These are phyloP conservation scores for Pantherophis vulpinus DNA, from an alignment of 2,797 vertebrate species.

Conservation along the genomic window DNA sequence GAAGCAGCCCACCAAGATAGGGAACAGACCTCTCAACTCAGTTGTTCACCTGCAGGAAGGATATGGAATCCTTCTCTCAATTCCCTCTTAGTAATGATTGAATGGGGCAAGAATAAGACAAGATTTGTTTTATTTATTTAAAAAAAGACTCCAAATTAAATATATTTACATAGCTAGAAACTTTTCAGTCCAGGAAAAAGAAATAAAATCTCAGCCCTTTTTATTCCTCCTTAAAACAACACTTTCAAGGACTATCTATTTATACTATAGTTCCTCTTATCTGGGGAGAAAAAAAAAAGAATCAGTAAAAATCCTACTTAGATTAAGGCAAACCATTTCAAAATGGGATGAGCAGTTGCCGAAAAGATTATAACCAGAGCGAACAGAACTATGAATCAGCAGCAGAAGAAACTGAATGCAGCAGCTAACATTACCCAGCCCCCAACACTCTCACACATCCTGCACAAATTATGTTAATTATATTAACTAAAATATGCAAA, in stretches of 20 bases:
- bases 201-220: not conserved
- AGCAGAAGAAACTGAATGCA: not conserved
- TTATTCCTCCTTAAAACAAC: not conserved
- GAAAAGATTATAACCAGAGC: not conserved
- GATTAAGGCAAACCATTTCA: not conserved
- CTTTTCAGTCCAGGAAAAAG: not conserved
- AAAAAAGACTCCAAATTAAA: not conserved
- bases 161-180: not conserved
- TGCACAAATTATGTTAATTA: slow-evolving; percentile 58
- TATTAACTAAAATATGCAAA: slow-evolving; percentile 35
- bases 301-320: not conserved
- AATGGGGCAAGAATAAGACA: not conserved
- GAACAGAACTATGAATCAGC: not conserved
- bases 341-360: not conserved
- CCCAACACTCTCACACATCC: slow-evolving; percentile 67
- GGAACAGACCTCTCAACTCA: not conserved
- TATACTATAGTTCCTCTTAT: not conserved
- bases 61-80: not conserved
- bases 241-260: not conserved
- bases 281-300: not conserved
- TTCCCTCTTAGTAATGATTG: not conserved
- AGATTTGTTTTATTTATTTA: not conserved
- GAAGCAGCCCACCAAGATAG: not conserved
- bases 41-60: not conserved
- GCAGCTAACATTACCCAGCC: slow-evolving; percentile 8